These are phyloP conservation scores for Otocyon megalotis DNA, from an alignment of 2,113 vertebrate species.

Conservation along the genomic window DNA sequence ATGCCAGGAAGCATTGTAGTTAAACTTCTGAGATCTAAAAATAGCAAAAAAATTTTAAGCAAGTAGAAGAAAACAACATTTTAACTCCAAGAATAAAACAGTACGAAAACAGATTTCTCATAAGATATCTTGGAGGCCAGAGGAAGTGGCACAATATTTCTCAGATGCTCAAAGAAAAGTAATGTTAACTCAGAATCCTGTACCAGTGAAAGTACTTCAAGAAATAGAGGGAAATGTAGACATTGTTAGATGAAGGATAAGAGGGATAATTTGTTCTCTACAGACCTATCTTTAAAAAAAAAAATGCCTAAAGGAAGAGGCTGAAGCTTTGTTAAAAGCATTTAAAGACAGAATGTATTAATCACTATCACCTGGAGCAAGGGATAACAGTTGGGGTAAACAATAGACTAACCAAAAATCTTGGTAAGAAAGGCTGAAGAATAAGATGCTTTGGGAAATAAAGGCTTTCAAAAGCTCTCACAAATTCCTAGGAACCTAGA, in stretches of 20 bases:
- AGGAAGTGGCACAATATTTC: not conserved
- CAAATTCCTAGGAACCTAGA: not conserved
- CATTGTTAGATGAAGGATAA: not conserved
- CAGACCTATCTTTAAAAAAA: not conserved
- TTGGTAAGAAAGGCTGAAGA: not conserved
- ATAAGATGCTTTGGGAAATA: not conserved
- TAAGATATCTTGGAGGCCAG: not conserved
- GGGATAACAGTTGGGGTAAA: not conserved
- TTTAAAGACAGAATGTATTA: not conserved
- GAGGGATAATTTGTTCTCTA: not conserved
- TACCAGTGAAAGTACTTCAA: not conserved
- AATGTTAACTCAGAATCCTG: not conserved
- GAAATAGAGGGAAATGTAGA: not conserved
- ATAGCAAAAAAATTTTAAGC: not conserved
- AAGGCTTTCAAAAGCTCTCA: not conserved
- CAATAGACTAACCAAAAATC: not conserved
- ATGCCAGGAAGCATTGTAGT: not conserved
- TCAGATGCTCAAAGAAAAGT: not conserved
- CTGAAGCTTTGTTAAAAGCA: not conserved
- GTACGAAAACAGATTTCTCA: not conserved
- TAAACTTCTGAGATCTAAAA: slow-evolving; percentile 4
- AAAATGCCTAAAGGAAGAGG: not conserved
- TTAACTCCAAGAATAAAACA: not conserved
- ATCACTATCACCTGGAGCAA: not conserved
- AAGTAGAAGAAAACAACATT: not conserved